Evolutionary conservation across 1,140 invertebrate species (phyloP).

Genomic region (Meteorus sp.): DNA sequence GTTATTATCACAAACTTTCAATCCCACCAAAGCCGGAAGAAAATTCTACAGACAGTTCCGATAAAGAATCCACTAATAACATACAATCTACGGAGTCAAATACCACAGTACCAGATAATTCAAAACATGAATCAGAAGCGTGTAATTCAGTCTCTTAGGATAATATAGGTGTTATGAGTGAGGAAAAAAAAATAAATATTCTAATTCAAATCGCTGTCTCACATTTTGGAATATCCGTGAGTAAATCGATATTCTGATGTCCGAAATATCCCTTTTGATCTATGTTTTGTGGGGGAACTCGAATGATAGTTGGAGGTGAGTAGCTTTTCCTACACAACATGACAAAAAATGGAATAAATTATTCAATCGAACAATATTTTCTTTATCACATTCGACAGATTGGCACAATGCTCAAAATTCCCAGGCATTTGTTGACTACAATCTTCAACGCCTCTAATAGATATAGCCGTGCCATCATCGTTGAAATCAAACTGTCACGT

Average conservation of each 20-base stretch:
- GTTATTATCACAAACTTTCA: conserved; percentile 56
- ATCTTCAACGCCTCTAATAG: conserved; percentile 66
- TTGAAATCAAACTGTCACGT: conserved; percentile 65
- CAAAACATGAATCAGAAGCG: not conserved
- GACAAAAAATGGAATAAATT: too few species aligned
- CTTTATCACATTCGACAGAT: conserved; percentile 65
- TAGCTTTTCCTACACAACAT: too few species aligned
- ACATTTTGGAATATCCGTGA: too few species aligned
- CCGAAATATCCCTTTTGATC: too few species aligned
- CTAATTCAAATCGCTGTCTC: too few species aligned
- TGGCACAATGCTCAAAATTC: conserved; percentile 66
- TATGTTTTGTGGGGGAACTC: too few species aligned
- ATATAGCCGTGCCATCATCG: conserved; percentile 68
- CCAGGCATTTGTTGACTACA: conserved; percentile 65
- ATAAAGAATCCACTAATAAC: not conserved
- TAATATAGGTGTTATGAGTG: not conserved
- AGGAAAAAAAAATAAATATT: not conserved
- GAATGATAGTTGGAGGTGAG: too few species aligned
- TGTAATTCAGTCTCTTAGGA: conserved; percentile 38
- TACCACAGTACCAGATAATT: not conserved
- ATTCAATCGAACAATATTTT: not conserved
- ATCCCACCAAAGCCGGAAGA: conserved; percentile 32
- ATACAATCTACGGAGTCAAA: not conserved
- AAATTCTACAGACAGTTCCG: conserved; percentile 8
- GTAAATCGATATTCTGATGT: too few species aligned